Conservation (phyloP, 2,797 vertebrate genomes). For the Tamandua tetradactyla region DNA sequence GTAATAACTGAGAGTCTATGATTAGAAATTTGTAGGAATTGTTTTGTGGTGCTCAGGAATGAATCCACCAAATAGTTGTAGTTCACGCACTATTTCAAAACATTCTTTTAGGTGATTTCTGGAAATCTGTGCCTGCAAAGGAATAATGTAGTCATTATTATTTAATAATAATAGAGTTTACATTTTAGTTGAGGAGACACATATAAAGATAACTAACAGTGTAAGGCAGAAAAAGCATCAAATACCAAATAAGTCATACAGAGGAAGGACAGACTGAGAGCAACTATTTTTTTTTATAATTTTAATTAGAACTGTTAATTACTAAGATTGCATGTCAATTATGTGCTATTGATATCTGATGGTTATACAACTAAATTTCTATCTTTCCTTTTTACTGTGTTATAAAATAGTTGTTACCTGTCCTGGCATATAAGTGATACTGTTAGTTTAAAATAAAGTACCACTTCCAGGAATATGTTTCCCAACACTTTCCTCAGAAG, state of each 20-base stretch:
- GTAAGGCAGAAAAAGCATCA: background rate
- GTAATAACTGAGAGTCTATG: background rate
- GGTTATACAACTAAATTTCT: conserved; percentile 20
- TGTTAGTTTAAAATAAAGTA: conserved; percentile 2
- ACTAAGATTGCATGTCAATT: background rate
- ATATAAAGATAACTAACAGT: background rate
- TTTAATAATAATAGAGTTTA: too few relatives aligned
- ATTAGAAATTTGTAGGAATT: background rate
- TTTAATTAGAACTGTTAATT: conserved; percentile 17
- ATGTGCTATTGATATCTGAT: background rate
- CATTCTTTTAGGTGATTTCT: background rate
- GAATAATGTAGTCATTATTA: background rate
- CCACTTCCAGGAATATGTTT: background rate
- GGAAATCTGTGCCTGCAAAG: background rate
- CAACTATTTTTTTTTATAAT: background rate
- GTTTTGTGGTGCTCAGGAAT: background rate
- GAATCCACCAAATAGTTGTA: background rate
- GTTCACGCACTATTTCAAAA: background rate
- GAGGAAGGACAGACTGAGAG: background rate
- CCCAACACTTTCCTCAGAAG: conserved; percentile 22
- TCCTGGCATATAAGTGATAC: background rate
- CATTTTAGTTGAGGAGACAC: background rate
- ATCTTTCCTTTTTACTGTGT: conserved; percentile 38
- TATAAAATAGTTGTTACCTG: background rate
- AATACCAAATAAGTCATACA: background rate